These are phyloP conservation scores for Malurus elegans DNA, from an alignment of 2,113 vertebrate species.

Conservation along the genomic window DNA sequence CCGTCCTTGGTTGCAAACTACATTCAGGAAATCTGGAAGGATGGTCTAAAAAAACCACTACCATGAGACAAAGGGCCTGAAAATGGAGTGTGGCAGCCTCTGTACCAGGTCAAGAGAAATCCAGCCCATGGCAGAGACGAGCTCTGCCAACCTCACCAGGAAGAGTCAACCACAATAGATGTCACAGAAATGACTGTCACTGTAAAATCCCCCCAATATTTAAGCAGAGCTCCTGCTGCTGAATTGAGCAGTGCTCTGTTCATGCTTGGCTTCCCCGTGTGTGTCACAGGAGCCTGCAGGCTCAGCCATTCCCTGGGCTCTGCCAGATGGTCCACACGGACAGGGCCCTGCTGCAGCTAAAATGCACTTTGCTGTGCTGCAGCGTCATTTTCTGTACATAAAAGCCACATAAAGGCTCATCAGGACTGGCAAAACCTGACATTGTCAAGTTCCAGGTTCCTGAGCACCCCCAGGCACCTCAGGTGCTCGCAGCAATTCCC, in stretches of 20 bases:
- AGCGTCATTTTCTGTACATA: rapidly evolving
- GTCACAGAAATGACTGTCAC: not conserved
- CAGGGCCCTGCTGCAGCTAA: not conserved
- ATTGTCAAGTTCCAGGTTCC: not conserved
- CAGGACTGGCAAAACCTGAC: not conserved
- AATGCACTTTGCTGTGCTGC: not conserved
- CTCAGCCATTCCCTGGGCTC: not conserved
- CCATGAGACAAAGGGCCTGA: not conserved
- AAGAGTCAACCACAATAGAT: not conserved
- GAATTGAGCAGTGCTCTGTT: not conserved
- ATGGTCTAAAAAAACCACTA: not conserved
- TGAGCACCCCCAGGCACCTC: not conserved
- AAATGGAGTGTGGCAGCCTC: not conserved
- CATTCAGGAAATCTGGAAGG: not conserved
- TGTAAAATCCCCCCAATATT: not conserved
- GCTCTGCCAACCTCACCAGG: not conserved
- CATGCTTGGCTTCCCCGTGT: not conserved
- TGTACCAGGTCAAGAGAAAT: not conserved
- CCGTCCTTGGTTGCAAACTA: not conserved
- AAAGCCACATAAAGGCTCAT: not conserved
- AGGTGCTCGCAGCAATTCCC: not conserved
- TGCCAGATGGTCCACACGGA: not conserved
- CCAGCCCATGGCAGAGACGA: rapidly evolving
- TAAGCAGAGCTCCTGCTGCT: not conserved
- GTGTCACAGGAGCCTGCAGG: conserved; percentile 26